Percentiles rank a stretch among this genome's conserved stretches.
Conservation (phyloP, 2,888 invertebrate species). For the Halictus ligatus region DNA sequence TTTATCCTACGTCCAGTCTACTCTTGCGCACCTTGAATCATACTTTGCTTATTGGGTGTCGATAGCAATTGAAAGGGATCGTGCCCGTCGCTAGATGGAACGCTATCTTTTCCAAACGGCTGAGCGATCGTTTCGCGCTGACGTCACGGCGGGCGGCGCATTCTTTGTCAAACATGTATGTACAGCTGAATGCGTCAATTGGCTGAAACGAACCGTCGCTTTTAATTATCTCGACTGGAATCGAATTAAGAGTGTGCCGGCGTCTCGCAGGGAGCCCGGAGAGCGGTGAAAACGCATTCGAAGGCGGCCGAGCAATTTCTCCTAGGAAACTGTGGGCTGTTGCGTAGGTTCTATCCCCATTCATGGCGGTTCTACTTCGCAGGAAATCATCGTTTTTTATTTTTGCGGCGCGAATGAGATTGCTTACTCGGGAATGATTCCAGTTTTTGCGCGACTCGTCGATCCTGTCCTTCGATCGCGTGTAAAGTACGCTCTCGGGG, state of each 20-base stretch:
- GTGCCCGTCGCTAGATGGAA: background rate
- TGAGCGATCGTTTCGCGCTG: constrained; percentile 4
- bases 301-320: background rate
- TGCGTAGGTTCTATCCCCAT: background rate
- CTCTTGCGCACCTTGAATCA: background rate
- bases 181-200: constrained; percentile 32
- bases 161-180: constrained; percentile 19
- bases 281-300: background rate
- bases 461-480: background rate
- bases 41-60: background rate
- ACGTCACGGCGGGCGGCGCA: constrained; percentile 14
- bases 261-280: background rate
- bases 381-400: background rate
- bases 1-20: too few species aligned
- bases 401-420: background rate
- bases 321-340: background rate
- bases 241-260: constrained; percentile 4
- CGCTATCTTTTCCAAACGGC: background rate
- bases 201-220: constrained; percentile 22
- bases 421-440: constrained; percentile 3
- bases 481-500: background rate
- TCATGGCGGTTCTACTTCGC: background rate
- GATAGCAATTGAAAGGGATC: background rate
- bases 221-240: constrained; percentile 40
- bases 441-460: background rate